Base-by-base conservation (phyloP, 2,888 invertebrate species). In the Drosophila buzzatii region DNA sequence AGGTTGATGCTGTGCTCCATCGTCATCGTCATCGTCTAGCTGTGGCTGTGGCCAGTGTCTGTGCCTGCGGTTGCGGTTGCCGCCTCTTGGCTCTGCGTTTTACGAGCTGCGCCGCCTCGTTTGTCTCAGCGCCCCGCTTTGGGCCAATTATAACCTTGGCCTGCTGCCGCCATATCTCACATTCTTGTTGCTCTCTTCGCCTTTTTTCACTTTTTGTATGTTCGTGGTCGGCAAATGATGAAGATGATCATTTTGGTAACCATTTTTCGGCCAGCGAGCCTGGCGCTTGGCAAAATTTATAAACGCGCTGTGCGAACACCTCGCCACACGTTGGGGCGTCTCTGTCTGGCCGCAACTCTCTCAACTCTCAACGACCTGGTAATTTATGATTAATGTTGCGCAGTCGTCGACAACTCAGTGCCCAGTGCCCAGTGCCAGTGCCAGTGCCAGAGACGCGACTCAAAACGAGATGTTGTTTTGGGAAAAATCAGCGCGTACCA, bases 221-320 rank as follows among this genome's bases (percentile, higher is more conserved):
- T 80, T 76, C 81, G 85, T 87, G 81, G 85, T 80, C 79, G 81
- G 74, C 82, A 71, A 90, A 91, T 90, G 89, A 89, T 89, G 90
- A 90, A 84, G 84, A 90, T 90, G 85, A 85, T 85, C 90, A 85
- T 70, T 90, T 85, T 81, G 70, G 73, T 27, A 45, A 57, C 59
- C 59, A 59, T 31, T 49, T 27, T 27, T 27, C 27, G 45, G 71
- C 47, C 70, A 67, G 35, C 18, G 59, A 59, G 53, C 76, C 90
- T 91, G 92, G 91, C 92, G 92, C 92, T 92, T 92, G 85, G 83
- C 73, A 49, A 86, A 90, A 90, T 87, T 92, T 90, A 90, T 91
- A 85, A 91, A 91, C 89, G 83, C 89, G 87, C 91, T 88, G 75
- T 73, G 81, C 84, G 86, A 84, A 84, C 85, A 85, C 85, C 85